phyloP scores from a whole-genome alignment of 2,888 invertebrate species.

The Drosophila prolongata region DNA sequence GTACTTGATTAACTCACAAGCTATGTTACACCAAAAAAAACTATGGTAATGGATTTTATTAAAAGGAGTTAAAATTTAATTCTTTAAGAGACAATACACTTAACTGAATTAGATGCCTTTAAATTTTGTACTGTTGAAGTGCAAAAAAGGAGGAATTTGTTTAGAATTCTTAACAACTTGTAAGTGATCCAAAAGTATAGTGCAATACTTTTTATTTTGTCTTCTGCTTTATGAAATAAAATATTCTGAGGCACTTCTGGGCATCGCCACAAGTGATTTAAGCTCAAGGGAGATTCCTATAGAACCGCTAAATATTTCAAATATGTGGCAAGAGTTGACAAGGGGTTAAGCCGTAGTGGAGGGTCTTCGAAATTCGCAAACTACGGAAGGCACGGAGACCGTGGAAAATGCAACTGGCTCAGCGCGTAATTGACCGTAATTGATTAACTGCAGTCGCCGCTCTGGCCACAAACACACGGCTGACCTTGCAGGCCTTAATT shows the following conservation, averaged over 20 bases:
- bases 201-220: no score
- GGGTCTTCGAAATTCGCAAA: constrained; percentile 36
- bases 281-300: background rate
- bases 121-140: no score
- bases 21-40: no score
- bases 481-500: constrained; percentile 24
- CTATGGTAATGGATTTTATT: no score
- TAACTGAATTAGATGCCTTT: no score
- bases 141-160: no score
- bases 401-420: constrained; percentile 43
- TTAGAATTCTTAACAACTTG: no score
- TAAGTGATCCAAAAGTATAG: no score
- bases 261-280: background rate
- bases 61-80: no score
- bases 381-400: constrained; percentile 21
- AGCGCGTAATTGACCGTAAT: constrained; percentile 81
- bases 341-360: constrained; percentile 17
- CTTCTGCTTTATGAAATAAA: no score
- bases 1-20: background rate
- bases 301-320: background rate
- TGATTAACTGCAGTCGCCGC: constrained; percentile 71
- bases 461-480: constrained; percentile 27
- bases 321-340: background rate
- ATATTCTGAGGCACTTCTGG: background rate
- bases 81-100: no score